These are phyloP conservation scores for Leptatherina wallacei DNA, from an alignment of 2,797 vertebrate species.

Conservation along the genomic window DNA sequence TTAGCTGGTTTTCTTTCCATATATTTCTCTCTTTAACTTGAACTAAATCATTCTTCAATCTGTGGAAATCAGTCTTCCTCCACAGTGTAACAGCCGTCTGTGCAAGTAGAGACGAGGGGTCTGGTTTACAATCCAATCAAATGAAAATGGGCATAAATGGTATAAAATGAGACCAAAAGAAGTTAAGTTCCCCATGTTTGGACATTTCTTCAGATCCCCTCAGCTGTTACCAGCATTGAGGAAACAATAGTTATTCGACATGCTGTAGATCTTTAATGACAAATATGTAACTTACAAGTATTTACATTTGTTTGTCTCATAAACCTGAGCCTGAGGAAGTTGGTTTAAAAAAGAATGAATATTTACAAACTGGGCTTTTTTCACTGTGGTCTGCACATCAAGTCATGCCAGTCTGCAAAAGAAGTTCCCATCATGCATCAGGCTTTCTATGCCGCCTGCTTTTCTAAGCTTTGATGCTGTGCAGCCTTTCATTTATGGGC, in stretches of 20 bases:
- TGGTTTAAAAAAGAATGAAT: not conserved
- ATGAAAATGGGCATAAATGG: not conserved
- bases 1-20: not conserved
- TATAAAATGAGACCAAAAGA: not conserved
- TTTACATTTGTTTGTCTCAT: not conserved
- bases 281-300: not conserved
- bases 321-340: not conserved
- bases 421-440: not conserved
- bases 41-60: not conserved
- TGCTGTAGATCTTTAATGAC: not conserved
- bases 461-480: no score
- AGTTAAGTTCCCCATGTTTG: not conserved
- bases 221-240: not conserved
- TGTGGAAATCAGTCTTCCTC: not conserved
- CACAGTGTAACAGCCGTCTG: not conserved
- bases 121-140: not conserved
- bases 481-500: no score
- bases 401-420: not conserved
- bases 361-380: not conserved
- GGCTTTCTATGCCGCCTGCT: not conserved
- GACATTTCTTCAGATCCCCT: not conserved
- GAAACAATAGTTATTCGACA: not conserved
- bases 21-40: not conserved
- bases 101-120: not conserved
- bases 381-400: not conserved